Percentiles rank a stretch among this genome's conserved stretches.
Evolutionary conservation across 2,888 invertebrate genomes (phyloP).

Genomic region (Lasioglossum marginatum): DNA sequence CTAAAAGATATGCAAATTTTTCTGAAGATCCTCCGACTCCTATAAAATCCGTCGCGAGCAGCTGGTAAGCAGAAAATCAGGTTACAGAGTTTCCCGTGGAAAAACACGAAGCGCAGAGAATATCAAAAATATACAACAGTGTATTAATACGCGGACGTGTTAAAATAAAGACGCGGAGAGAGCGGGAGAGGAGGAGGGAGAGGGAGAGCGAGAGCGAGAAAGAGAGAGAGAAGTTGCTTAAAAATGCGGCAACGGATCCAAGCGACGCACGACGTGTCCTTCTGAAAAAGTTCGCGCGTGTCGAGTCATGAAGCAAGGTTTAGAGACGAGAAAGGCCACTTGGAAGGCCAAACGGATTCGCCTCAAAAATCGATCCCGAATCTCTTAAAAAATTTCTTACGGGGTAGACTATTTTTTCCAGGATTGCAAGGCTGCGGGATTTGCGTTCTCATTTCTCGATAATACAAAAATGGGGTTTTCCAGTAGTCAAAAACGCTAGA

Average conservation of each 20-base stretch:
- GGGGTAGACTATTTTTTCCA: no score
- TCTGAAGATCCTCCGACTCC: background rate
- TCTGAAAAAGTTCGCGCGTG: constrained; percentile 51
- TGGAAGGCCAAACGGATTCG: constrained; percentile 43
- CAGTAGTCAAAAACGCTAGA: no score
- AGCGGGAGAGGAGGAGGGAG: no score
- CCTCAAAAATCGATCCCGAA: background rate
- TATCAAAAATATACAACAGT: background rate
- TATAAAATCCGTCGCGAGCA: background rate
- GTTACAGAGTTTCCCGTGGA: background rate
- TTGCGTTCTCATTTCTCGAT: no score
- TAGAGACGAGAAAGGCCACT: constrained; percentile 40
- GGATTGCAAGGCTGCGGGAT: no score
- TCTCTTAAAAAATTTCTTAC: no score
- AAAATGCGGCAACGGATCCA: constrained; percentile 40
- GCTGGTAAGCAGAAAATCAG: constrained; percentile 4
- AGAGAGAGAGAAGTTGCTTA: background rate
- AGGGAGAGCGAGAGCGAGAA: background rate
- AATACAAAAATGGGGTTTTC: no score
- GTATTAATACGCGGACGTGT: constrained; percentile 14
- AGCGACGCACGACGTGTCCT: constrained; percentile 48
- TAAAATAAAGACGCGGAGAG: constrained; percentile 9
- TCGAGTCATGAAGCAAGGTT: constrained; percentile 36
- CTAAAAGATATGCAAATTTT: background rate
- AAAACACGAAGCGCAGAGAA: background rate